Conservation (phyloP, 2,113 vertebrate genomes). For the Glaucomys volans region DNA sequence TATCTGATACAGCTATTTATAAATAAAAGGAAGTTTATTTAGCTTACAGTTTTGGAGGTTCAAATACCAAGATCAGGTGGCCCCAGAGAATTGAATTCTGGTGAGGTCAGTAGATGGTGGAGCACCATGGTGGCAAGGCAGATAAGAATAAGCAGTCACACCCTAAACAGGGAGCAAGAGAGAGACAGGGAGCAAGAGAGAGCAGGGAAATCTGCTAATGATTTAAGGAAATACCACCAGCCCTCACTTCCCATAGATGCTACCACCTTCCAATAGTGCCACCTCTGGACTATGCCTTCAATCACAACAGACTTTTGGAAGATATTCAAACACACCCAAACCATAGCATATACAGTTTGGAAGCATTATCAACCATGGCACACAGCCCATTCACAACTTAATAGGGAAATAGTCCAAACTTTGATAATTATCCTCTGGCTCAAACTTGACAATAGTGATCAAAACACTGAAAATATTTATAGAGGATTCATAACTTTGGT, state of each 20-base stretch:
- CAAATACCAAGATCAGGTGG: background rate
- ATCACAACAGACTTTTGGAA: background rate
- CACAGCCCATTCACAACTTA: background rate
- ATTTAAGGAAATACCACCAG: background rate
- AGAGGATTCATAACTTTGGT: background rate
- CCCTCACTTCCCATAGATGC: background rate
- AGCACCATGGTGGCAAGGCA: background rate
- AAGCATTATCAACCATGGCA: background rate
- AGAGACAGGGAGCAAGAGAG: background rate
- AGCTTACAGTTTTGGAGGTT: background rate
- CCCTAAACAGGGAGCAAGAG: background rate
- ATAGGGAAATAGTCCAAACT: background rate
- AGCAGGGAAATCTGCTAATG: background rate
- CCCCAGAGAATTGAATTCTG: background rate
- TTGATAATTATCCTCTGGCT: background rate
- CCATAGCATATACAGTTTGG: background rate
- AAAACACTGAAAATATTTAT: background rate
- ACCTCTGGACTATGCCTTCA: background rate
- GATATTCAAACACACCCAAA: background rate
- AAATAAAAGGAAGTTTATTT: background rate
- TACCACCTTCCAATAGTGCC: background rate
- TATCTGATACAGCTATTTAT: background rate
- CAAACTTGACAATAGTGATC: background rate
- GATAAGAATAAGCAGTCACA: background rate
- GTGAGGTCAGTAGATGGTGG: background rate